Base-by-base conservation (phyloP, 1,140 invertebrate species). In the Drosophila mojavensis region DNA sequence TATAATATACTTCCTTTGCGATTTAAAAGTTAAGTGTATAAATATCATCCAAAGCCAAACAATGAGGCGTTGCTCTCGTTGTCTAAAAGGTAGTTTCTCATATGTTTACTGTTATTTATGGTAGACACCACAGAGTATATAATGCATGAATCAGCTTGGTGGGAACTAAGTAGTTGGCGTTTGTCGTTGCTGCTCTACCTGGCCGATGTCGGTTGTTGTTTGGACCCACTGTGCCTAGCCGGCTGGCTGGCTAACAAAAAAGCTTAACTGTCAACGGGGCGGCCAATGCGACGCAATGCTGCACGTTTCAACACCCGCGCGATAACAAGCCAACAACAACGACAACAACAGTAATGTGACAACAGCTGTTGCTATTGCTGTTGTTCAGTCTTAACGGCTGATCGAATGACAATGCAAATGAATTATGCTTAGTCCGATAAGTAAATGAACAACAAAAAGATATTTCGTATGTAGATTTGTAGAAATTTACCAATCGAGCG, bases 241-340 rank as follows among this genome's bases (percentile, higher is more conserved):
- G 39, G 51, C 15, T 26, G 41, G 61, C 41, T 45, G 39, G 51
- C 28, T 15, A 53, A 33, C 66, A 43, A 50, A 64, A 33, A 43
- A 17, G 30, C 58, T 26, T 66, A 58, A 50, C 55, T 55, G 55
- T 79, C 63, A 79, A 73, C 71, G 66, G 71, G 54, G 63, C 65
- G 59, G 65, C 65, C 65, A 64, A 70, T n/a, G 10, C 55, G 15
- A 48, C 58, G 58, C 58, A 60, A 60, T 13, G 71, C 62, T 55
- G 33, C 62, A 75, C 74, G 61, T 86, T 86, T 86, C 83, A 79
- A 86, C 82, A 86, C 72, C 83, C 79, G 71, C 76, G 59, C 60
- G 72, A 64, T 71, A 79, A 83, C 66, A 79, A 75, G 39, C 39
- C 64, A 84, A 51, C 55, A 58, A 71, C 53, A 45, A 26, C 13